Evolutionary conservation across 2,797 vertebrate species (phyloP), one percentile per base, ranked within the genome.

Genomic region (Borostomias antarcticus): DNA sequence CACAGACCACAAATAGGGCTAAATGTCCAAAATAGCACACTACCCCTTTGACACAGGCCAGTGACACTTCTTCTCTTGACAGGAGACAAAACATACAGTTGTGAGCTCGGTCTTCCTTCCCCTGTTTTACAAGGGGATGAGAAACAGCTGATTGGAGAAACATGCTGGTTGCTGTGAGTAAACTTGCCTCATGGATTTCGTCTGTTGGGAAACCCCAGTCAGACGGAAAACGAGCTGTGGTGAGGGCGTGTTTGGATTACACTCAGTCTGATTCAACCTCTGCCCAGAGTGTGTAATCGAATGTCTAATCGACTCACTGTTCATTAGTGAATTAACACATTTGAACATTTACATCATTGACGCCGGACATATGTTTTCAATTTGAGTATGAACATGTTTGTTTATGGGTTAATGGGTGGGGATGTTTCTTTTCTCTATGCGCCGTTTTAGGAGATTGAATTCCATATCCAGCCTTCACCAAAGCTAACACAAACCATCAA

Each of bases 271-370:
- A 89, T 83, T 90, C 83, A 89, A 89, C 85, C 85, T 37, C 70
- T 84, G 86, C 84, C 86, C 78, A 72, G 70, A 79, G 72, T 84
- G 68, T 86, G 86, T 84, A 89, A 86, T 85, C 75, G 50, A 75
- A 82, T 66, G 82, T 85, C 81, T 89, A 89, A 89, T 88, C 82
- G 82, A 83, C 78, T 88, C 85, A 86, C 79, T 85, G 88, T 80
- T 89, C 84, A 85, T 91, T 89, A 89, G 83, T 85, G 81, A 85
- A 88, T 87, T 87, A 87, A 88, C 80, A 84, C 81, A 74, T 85
- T 76, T 81, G 54, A 80, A 70, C 75, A 58, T 84, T 86, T 83
- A 85, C 81, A 84, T 88, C 72, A 82, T 69, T 72, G 71, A 64
- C 59, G 53, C 65, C 3, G 4, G 69, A 35, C 68, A 76, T 10